Base-by-base conservation (phyloP, 1,140 invertebrate species). In the Temnothorax nylanderi region DNA sequence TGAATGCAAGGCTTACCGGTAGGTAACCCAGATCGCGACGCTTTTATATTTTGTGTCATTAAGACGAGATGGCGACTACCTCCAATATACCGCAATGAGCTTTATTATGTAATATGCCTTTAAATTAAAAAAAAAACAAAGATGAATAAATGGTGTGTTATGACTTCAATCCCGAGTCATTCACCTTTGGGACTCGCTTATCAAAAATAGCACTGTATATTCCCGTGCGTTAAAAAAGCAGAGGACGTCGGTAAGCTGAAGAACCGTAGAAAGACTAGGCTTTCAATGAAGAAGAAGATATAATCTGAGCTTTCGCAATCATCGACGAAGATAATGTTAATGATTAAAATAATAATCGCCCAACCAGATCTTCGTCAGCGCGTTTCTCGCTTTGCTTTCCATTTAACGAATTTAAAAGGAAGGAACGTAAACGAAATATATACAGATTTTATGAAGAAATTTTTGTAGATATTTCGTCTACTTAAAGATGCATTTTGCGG, bases 61-160 rank as follows among this genome's bases (percentile, higher is more conserved):
- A 87, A 60, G 44, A 51, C 51, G 37, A 87, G 85, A 87, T 87
- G 85, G 85, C 85, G 77, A 78, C 54, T 75, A 49, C 32, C 13
- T 60, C 47, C 80, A 49, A 75, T 62, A n/a, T 26, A 49, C 44
- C n/a, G 37, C 16, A 37, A 26, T 26, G n/a, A 44, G 4, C 0
- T 1, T 47, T 44, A 4, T 47, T 21, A 21, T 41, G 0, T 67
- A 44, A 67, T 37, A 44, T 11, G n/a, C 3, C n/a, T 67, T 67
- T 44, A 67, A 44, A 62, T 34, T 26, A 26, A 26, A 26, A 26
- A 34, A 67, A 11, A 34, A 11, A 41, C 41, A n/a, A 21, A 6
- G 5, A 37, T 0, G 4, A 49, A 49, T 13, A 56, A 41, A 26
- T 4, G 26, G 26, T 21, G 37, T 7, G 18, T 64, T 64, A 60